Percentiles rank a stretch among this genome's conserved stretches.
Conservation (phyloP, 2,113 vertebrate genomes). For the Cyrtonyx montezumae region DNA sequence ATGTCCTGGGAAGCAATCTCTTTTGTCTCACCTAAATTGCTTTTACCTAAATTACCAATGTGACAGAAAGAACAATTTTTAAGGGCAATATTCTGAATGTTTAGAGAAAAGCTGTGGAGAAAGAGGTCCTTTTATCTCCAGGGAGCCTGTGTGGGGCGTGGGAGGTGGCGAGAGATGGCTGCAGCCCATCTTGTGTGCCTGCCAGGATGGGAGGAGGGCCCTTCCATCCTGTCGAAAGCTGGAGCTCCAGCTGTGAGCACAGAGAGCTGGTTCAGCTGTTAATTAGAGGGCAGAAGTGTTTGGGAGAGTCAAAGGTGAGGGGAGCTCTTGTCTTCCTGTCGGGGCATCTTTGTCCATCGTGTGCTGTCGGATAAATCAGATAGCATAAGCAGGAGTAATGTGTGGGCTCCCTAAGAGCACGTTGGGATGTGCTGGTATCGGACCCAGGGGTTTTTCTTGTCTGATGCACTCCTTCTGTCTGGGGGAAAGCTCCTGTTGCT, state of each 20-base stretch:
- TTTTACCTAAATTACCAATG: background rate
- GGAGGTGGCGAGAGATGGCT: background rate
- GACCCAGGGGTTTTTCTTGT: background rate
- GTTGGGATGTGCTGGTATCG: background rate
- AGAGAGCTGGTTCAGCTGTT: slow-evolving; percentile 12
- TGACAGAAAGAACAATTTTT: background rate
- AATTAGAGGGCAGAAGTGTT: slow-evolving; percentile 27
- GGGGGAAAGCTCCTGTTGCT: background rate
- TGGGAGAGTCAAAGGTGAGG: background rate
- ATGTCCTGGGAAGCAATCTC: background rate
- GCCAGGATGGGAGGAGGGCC: background rate
- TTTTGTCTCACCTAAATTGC: background rate
- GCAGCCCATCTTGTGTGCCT: accelerated
- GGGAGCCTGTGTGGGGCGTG: background rate
- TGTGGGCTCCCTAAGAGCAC: background rate
- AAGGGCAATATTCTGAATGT: background rate
- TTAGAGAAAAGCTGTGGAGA: background rate
- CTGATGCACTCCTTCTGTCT: background rate
- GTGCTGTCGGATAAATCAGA: background rate
- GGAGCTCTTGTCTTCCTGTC: background rate
- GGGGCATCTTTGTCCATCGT: background rate
- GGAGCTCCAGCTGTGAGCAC: background rate
- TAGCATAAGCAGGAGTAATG: background rate
- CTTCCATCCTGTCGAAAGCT: background rate
- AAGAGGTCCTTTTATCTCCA: background rate